Base-by-base conservation (phyloP, 2,888 invertebrate genomes). In the Alcis repandata region DNA sequence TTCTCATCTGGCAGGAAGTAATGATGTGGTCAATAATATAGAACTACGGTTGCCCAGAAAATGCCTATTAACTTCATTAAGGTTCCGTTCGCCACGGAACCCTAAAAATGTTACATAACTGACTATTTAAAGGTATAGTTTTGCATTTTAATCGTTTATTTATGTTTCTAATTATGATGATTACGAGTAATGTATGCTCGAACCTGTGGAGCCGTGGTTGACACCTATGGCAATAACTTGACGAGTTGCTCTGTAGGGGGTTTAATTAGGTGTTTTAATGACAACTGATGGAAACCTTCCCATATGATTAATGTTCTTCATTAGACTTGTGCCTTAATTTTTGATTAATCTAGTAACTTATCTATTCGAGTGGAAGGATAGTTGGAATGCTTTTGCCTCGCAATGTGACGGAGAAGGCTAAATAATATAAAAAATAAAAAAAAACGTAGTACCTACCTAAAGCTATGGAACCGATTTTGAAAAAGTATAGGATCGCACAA, bases 81-180 rank as follows among this genome's bases (percentile, higher is more conserved):
- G 20, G 22, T 22, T 46, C 6, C 15, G 7, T 32, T 49, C 3
- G 0, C n/a, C n/a, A 20, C 19, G 19, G 36, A 36, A 36, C 51
- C 19, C 51, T 17, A 49, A 33, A 33, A 49, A 49, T 33, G 0
- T 6, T 13, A 51, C 36, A 36, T 4, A 32, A 13, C 2, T 20
- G 20, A 51, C n/a, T 36, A 8, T 20, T 3, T 2, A 8, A 32
- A 48, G 32, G 10, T 48, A n/a, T 8, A 48, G 48, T 32, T 51
- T 51, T 10, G 51, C 36, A 51, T 51, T 38, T 51, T 51, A 51
- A 51, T 51, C 19, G 36, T 13, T 51, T 51, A 51, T 48, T 48
- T 32, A 45, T 10, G 2, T 36, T 51, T 36, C 1, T 51, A 51
- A 20, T 36, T 51, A 38, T 36, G 20, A 19, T 51, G 36, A 36